Evolutionary conservation across 2,888 invertebrate genomes (phyloP).

Genomic region (Linyphia triangularis): DNA sequence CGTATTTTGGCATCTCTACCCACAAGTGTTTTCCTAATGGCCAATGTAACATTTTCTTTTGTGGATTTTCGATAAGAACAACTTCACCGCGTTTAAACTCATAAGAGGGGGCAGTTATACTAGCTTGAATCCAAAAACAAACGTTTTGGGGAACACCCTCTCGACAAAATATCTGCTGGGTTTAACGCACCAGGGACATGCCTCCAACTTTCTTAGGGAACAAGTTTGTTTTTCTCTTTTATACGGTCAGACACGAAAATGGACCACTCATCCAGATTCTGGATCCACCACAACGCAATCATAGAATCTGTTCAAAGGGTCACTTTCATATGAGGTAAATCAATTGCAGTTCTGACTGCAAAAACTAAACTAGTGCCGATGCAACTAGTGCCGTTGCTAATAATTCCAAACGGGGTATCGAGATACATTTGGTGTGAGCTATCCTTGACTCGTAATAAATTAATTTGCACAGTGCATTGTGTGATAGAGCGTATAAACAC

Average conservation of each 20-base stretch:
- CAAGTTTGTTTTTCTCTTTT: background rate
- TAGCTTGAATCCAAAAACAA: no score
- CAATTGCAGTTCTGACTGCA: background rate
- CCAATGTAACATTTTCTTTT: no score
- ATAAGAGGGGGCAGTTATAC: no score
- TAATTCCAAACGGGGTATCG: background rate
- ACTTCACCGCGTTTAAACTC: no score
- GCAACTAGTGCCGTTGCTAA: background rate
- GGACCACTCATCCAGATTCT: background rate
- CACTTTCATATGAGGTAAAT: background rate
- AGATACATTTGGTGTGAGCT: background rate
- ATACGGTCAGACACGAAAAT: constrained; percentile 4
- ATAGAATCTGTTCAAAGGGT: background rate
- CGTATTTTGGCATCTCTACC: no score
- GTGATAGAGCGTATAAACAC: background rate
- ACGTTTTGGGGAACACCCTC: background rate
- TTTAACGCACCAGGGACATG: background rate
- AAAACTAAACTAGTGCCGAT: constrained; percentile 1
- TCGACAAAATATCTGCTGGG: background rate
- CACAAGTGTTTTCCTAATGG: no score
- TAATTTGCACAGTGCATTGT: background rate
- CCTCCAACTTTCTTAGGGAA: background rate
- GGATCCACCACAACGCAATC: background rate
- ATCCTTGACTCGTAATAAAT: background rate
- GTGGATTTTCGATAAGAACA: no score